phyloP scores from a whole-genome alignment of 1,140 invertebrate species.

The Aphidius gifuensis region DNA sequence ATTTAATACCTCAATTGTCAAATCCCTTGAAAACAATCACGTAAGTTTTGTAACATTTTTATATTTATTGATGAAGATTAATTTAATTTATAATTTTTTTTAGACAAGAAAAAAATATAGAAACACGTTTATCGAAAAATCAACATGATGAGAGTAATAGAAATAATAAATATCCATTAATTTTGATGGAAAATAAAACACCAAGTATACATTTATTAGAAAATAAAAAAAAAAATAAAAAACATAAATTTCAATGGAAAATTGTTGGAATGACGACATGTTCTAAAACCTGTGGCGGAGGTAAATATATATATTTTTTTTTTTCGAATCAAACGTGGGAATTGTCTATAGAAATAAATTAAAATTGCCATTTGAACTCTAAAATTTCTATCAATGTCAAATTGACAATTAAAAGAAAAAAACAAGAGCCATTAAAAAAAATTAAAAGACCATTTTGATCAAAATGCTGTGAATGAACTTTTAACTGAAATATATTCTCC shows the following conservation, averaged over 20 bases:
- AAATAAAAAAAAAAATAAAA: constrained; percentile 44
- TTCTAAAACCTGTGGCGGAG: constrained; percentile 78
- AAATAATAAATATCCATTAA: constrained; percentile 31
- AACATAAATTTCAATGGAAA: constrained; percentile 75
- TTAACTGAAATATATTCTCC: too few species aligned
- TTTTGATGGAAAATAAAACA: constrained; percentile 56
- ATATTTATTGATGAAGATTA: not conserved
- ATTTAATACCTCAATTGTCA: too few species aligned
- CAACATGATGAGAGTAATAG: constrained; percentile 5
- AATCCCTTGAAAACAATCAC: too few species aligned
- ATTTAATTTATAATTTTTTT: constrained; percentile 1
- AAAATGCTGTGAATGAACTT: too few species aligned
- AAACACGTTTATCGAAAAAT: constrained; percentile 18
- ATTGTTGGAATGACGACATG: constrained; percentile 74
- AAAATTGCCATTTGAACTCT: too few species aligned
- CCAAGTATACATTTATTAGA: constrained; percentile 33
- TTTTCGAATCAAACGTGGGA: too few species aligned
- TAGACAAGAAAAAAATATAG: constrained; percentile 1
- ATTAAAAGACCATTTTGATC: too few species aligned
- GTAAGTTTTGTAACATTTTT: too few species aligned
- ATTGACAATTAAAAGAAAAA: too few species aligned
- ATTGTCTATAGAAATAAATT: too few species aligned
- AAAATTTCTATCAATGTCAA: too few species aligned
- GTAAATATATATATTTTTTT: constrained; percentile 48
- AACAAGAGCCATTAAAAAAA: too few species aligned